phyloP scores from a whole-genome alignment of 2,113 vertebrate species.

The Neoarius graeffei region DNA sequence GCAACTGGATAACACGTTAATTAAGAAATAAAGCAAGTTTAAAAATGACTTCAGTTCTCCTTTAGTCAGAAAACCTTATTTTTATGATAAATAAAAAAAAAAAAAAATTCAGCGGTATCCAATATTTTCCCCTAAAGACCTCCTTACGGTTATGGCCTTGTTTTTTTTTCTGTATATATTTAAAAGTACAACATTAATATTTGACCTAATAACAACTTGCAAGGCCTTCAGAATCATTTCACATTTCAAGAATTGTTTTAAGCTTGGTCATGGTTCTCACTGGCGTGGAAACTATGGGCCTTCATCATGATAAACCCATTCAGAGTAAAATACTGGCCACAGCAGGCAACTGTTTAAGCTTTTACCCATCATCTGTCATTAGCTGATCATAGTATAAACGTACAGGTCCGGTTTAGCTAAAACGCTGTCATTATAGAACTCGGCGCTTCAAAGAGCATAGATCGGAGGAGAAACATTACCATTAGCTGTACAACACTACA shows the following conservation, averaged over 20 bases:
- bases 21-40: too few species aligned
- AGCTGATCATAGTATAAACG: background rate
- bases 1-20: too few species aligned
- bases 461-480: background rate
- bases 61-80: too few species aligned
- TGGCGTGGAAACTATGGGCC: background rate
- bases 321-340: background rate
- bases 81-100: too few species aligned
- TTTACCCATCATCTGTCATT: constrained; percentile 18
- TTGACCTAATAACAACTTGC: background rate
- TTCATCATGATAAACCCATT: constrained; percentile 5
- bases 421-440: background rate
- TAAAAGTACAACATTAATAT: background rate
- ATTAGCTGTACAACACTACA: background rate
- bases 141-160: background rate
- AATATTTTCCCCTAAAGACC: background rate
- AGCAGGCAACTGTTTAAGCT: background rate
- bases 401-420: background rate
- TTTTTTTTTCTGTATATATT: background rate
- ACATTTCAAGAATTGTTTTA: background rate
- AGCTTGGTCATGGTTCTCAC: background rate
- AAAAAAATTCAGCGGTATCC: too few species aligned
- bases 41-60: too few species aligned
- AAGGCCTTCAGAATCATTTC: background rate
- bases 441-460: background rate